Percentiles rank a stretch among this genome's conserved stretches.
Evolutionary conservation across 2,113 vertebrate species (phyloP).

Genomic region (Myrmecophaga tridactyla): DNA sequence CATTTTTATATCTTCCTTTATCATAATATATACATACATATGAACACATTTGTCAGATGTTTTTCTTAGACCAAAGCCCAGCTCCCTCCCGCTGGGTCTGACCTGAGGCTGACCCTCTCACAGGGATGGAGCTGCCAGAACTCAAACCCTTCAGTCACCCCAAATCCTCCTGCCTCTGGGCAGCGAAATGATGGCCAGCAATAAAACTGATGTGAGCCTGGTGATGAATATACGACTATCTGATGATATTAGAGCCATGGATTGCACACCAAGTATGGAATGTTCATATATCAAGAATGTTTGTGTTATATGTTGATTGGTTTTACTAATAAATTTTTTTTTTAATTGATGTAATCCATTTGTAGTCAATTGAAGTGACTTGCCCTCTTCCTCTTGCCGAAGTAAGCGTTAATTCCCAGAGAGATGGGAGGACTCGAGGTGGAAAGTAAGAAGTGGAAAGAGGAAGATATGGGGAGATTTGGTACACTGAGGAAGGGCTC

Average conservation of each 20-base stretch:
- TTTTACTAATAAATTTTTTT: no score
- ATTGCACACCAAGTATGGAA: no score
- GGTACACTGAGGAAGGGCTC: not conserved
- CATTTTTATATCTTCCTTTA: slow-evolving; percentile 13
- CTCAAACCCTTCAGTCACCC: not conserved
- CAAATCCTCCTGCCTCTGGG: not conserved
- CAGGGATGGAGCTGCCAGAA: not conserved
- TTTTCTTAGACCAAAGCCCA: not conserved
- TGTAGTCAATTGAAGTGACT: not conserved
- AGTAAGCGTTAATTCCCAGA: not conserved
- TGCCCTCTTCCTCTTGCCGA: not conserved
- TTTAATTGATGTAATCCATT: not conserved
- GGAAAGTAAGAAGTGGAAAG: not conserved
- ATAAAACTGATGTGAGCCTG: no score
- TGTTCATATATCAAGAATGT: no score
- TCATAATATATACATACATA: not conserved
- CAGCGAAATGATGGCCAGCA: not conserved
- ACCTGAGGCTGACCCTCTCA: not conserved
- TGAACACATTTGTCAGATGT: not conserved
- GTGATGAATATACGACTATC: no score
- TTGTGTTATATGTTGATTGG: no score
- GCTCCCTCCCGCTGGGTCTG: not conserved
- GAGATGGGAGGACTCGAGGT: not conserved
- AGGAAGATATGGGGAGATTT: not conserved
- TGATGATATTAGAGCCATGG: no score